phyloP scores from a whole-genome alignment of 2,797 vertebrate genomes.

The Sardinella longiceps region DNA sequence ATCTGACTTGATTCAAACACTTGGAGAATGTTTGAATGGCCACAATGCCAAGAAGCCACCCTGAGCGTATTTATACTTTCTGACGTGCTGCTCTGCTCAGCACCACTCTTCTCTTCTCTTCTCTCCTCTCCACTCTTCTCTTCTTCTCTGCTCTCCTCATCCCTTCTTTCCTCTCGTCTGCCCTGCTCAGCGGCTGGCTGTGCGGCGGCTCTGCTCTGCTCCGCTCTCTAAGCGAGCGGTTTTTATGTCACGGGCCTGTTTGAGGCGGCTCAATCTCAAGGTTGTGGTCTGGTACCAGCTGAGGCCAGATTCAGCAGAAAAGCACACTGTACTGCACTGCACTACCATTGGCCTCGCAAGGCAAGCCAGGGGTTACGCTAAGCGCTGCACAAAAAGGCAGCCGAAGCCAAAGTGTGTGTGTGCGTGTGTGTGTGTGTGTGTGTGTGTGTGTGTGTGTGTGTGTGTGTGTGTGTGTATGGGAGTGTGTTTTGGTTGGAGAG shows the following conservation, averaged over 20 bases:
- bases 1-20: constrained; percentile 53
- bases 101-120: too few relatives aligned
- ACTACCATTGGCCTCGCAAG: constrained; percentile 70
- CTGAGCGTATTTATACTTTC: constrained; percentile 51
- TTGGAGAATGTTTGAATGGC: constrained; percentile 50
- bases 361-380: constrained; percentile 67
- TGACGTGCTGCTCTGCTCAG: constrained; percentile 26
- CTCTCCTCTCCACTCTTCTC: too few relatives aligned
- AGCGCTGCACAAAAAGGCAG: constrained; percentile 43
- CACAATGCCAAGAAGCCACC: constrained; percentile 57
- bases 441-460: constrained; percentile 36
- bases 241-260: constrained; percentile 68
- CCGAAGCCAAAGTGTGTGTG: constrained; percentile 40
- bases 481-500: constrained; percentile 24
- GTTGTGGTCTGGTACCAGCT: constrained; percentile 77
- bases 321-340: constrained; percentile 77
- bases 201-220: constrained; percentile 43
- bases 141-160: too few relatives aligned
- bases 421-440: constrained; percentile 9
- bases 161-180: too few relatives aligned
- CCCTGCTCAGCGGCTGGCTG: background rate
- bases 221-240: constrained; percentile 63
- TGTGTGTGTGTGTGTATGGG: background rate
- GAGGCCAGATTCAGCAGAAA: constrained; percentile 75
- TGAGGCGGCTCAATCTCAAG: constrained; percentile 71